Evolutionary conservation across 2,888 invertebrate species (phyloP).

Genomic region (Xylota segnis): DNA sequence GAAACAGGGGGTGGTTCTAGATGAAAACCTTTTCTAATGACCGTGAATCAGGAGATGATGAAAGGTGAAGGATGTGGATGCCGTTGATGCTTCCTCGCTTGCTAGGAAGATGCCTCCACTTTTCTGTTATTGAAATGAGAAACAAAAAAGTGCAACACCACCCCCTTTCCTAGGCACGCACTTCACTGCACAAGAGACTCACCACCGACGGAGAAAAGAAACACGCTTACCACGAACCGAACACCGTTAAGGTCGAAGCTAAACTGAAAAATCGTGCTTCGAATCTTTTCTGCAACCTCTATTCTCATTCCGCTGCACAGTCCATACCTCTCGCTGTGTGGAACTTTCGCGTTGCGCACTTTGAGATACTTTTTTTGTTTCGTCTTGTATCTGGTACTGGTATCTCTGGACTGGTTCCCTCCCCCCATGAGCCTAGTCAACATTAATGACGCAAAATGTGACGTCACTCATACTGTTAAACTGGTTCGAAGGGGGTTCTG

Average conservation of each 20-base stretch:
- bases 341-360: constrained; percentile 72
- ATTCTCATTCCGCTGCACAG: constrained; percentile 63
- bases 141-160: constrained; percentile 22
- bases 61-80: constrained; percentile 38
- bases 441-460: constrained; percentile 62
- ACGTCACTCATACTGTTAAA: constrained; percentile 57
- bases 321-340: constrained; percentile 12
- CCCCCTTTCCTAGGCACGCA: constrained; percentile 55
- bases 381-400: constrained; percentile 9
- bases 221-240: constrained; percentile 52
- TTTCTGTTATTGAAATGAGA: neutral
- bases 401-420: constrained; percentile 45
- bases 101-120: neutral
- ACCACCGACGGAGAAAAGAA: neutral
- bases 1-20: constrained; percentile 17
- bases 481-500: constrained; percentile 49
- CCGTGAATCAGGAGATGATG: constrained; percentile 57
- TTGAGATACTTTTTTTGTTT: constrained; percentile 34
- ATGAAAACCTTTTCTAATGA: constrained; percentile 59
- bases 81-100: constrained; percentile 15
- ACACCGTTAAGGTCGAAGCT: constrained; percentile 49
- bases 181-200: constrained; percentile 58
- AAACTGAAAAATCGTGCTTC: constrained; percentile 62
- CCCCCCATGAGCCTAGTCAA: constrained; percentile 30
- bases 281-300: constrained; percentile 43